A percentile compares a stretch with the other conserved stretches of the same genome.
Evolutionary conservation across 2,888 invertebrate genomes (phyloP).

Genomic region (Nemurella pictetii): DNA sequence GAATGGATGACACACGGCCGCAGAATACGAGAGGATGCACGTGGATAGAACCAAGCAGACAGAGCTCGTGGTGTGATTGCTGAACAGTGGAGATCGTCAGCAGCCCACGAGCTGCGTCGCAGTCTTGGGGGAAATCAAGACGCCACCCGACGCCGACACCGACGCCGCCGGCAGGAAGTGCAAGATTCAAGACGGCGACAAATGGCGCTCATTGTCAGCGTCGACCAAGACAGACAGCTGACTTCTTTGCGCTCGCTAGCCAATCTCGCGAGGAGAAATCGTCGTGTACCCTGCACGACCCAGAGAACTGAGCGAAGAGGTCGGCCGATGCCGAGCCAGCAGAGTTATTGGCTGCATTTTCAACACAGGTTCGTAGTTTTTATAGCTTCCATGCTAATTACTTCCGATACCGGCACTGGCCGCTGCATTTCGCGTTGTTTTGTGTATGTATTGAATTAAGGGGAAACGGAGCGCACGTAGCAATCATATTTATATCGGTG

Average conservation of each 20-base stretch:
- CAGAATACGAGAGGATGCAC: no score
- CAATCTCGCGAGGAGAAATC: not conserved
- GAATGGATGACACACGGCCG: no score
- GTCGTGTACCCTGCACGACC: not conserved
- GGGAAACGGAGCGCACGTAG: not conserved
- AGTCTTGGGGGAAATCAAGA: not conserved
- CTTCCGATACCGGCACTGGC: not conserved
- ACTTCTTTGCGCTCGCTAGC: not conserved
- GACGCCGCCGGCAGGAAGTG: not conserved
- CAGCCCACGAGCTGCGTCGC: not conserved
- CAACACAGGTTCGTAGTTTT: not conserved
- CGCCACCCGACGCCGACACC: not conserved
- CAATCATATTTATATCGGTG: not conserved
- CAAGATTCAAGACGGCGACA: not conserved
- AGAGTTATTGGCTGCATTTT: no score
- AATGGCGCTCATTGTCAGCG: not conserved
- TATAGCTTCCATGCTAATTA: not conserved
- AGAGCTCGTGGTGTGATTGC: no score
- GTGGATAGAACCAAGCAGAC: no score
- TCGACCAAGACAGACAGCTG: not conserved
- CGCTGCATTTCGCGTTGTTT: not conserved
- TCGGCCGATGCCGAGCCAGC: no score
- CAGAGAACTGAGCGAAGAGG: not conserved
- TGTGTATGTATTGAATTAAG: not conserved
- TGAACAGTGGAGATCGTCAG: not conserved